phyloP scores from a whole-genome alignment of 2,888 invertebrate species.

The Aleiodes leptofemur region DNA sequence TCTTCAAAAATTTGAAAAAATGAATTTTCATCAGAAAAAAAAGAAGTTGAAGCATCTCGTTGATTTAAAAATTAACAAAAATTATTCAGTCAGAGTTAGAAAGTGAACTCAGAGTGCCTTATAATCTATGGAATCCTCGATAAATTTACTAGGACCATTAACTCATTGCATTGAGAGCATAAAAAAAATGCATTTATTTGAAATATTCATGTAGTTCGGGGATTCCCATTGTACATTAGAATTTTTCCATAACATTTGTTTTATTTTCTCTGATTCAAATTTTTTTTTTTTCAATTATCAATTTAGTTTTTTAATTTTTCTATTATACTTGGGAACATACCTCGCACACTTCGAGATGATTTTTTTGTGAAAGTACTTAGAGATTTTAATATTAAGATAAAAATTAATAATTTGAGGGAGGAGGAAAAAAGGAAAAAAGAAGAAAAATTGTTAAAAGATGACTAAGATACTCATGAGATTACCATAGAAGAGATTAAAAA shows the following conservation, averaged over 20 bases:
- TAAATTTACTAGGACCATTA: slow-evolving; percentile 6
- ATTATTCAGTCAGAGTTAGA: slow-evolving; percentile 10
- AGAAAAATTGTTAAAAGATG: slow-evolving; percentile 11
- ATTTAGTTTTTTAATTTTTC: background rate
- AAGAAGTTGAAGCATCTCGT: background rate
- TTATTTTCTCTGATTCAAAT: background rate
- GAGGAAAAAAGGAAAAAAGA: no score
- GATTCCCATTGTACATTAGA: slow-evolving; percentile 22
- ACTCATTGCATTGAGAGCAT: background rate
- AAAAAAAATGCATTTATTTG: slow-evolving; percentile 16
- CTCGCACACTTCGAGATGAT: slow-evolving; percentile 24
- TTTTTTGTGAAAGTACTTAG: slow-evolving; percentile 17
- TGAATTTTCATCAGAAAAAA: background rate
- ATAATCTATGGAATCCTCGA: slow-evolving; percentile 29
- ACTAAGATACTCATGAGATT: slow-evolving; percentile 26
- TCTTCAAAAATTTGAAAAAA: background rate
- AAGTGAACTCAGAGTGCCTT: slow-evolving; percentile 33
- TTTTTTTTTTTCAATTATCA: slow-evolving; percentile 24
- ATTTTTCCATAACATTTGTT: background rate
- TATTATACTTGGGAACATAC: slow-evolving; percentile 24
- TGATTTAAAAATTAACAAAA: background rate
- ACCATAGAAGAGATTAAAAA: slow-evolving; percentile 28
- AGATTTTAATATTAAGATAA: background rate
- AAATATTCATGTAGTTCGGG: background rate
- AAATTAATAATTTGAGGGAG: slow-evolving; percentile 2